Percentiles rank a stretch among this genome's conserved stretches.
These are phyloP conservation scores for Heteromyza rotundicornis DNA, from an alignment of 2,888 invertebrate species.

Conservation along the genomic window DNA sequence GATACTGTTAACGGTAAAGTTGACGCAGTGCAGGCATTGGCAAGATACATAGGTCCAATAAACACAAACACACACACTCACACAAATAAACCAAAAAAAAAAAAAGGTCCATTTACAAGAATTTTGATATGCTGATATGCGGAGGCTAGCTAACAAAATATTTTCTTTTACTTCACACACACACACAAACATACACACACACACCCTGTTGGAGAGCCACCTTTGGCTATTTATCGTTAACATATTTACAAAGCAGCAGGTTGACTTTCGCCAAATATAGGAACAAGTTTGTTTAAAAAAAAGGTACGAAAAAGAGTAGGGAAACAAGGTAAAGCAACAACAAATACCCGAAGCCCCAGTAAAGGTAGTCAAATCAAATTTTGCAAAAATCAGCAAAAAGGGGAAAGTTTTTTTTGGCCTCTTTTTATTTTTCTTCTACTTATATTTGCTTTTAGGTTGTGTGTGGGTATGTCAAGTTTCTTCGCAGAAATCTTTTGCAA, in stretches of 20 bases:
- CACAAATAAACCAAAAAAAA: too few relatives aligned
- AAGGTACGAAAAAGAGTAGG: not conserved
- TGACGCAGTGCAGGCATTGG: too few relatives aligned
- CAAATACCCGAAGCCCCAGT: slow-evolving; percentile 3
- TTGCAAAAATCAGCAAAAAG: slow-evolving; percentile 16
- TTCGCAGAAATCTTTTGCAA: too few relatives aligned
- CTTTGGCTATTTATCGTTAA: slow-evolving; percentile 1
- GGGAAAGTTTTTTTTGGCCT: too few relatives aligned
- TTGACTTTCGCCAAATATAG: not conserved
- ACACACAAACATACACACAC: not conserved
- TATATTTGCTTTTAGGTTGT: not conserved
- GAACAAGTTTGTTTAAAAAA: not conserved
- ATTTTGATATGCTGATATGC: too few relatives aligned
- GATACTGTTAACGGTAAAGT: too few relatives aligned
- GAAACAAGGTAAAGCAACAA: slow-evolving; percentile 2
- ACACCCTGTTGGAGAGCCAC: not conserved
- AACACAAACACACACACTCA: too few relatives aligned
- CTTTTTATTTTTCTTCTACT: slow-evolving; percentile 6
- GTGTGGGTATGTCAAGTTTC: too few relatives aligned
- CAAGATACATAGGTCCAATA: too few relatives aligned
- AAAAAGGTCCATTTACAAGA: too few relatives aligned
- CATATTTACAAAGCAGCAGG: slow-evolving; percentile 8
- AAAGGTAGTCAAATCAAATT: slow-evolving; percentile 18
- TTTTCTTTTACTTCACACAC: not conserved
- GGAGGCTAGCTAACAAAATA: not conserved